Percentiles rank a stretch among this genome's conserved stretches.
Conservation (phyloP, 2,113 vertebrate species). For the Takifugu bimaculatus region DNA sequence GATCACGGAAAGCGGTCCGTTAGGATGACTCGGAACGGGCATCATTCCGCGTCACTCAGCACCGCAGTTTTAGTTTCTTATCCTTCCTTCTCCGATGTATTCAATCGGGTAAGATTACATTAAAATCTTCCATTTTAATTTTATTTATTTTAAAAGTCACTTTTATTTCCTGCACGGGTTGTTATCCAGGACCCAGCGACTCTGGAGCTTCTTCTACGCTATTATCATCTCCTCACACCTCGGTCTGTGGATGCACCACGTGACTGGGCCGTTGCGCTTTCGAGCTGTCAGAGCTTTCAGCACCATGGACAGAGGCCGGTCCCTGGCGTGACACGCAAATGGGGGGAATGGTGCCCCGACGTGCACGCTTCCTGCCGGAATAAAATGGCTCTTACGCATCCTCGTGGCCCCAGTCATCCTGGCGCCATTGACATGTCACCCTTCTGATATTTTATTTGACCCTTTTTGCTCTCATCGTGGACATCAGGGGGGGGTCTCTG, state of each 20-base stretch:
- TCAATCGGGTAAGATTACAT: no score
- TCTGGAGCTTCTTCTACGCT: conserved; percentile 1
- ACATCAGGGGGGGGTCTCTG: conserved; percentile 36
- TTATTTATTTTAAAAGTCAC: no score
- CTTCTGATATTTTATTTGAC: conserved; percentile 28
- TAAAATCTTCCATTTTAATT: no score
- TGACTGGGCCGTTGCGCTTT: conserved; percentile 21
- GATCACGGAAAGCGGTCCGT: no score
- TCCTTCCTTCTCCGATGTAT: no score
- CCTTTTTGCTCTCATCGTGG: conserved; percentile 12
- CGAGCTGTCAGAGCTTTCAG: conserved; percentile 52
- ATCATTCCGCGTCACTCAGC: no score
- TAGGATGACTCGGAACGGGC: no score
- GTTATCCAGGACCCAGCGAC: neutral
- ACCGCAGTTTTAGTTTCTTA: no score
- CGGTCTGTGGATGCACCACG: neutral
- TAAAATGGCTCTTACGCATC: conserved; percentile 19
- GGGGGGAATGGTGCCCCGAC: conserved; percentile 8
- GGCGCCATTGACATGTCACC: neutral
- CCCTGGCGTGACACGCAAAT: conserved; percentile 1
- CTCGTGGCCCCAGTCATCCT: conserved; percentile 9
- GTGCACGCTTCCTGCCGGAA: conserved; percentile 2
- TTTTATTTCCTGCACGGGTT: no score
- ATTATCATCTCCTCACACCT: conserved; percentile 15
- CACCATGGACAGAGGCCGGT: conserved; percentile 58